phyloP scores from a whole-genome alignment of 2,888 invertebrate species.

The Oxycera nigricornis region DNA sequence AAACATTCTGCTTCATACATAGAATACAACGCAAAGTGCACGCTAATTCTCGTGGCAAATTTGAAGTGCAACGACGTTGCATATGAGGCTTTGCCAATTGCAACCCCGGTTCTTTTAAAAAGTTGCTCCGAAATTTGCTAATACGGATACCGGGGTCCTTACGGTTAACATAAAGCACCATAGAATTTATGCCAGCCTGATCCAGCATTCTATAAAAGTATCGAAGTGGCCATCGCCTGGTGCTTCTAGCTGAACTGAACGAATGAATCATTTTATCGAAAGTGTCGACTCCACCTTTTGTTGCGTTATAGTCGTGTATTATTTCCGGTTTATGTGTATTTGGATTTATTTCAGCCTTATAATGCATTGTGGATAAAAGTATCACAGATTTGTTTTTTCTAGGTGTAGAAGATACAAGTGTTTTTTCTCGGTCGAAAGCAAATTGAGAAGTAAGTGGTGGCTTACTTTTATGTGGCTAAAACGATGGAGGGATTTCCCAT shows the following conservation, averaged over 20 bases:
- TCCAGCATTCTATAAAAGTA: background rate
- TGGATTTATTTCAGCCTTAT: background rate
- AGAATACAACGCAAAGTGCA: background rate
- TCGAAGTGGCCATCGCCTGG: constrained; percentile 4
- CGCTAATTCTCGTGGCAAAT: background rate
- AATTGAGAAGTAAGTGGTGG: constrained; percentile 17
- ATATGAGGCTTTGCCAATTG: constrained; percentile 7
- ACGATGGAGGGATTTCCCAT: background rate
- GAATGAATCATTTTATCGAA: constrained; percentile 22
- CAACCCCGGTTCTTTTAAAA: background rate
- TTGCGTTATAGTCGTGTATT: background rate
- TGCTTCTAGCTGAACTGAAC: constrained; percentile 19
- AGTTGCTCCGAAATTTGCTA: background rate
- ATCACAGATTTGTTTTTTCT: background rate
- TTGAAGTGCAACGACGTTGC: constrained; percentile 10
- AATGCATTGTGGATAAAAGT: background rate
- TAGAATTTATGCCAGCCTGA: background rate
- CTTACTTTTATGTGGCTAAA: constrained; percentile 1
- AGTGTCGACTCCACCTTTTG: background rate
- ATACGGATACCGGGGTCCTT: background rate
- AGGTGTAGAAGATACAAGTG: background rate
- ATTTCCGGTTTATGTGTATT: background rate
- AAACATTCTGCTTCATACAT: background rate
- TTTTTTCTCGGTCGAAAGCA: constrained; percentile 5
- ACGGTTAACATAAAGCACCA: background rate